A percentile compares a stretch with the other conserved stretches of the same genome.
Conservation (phyloP, 2,888 invertebrate species). For the Petrophora chlorosata region DNA sequence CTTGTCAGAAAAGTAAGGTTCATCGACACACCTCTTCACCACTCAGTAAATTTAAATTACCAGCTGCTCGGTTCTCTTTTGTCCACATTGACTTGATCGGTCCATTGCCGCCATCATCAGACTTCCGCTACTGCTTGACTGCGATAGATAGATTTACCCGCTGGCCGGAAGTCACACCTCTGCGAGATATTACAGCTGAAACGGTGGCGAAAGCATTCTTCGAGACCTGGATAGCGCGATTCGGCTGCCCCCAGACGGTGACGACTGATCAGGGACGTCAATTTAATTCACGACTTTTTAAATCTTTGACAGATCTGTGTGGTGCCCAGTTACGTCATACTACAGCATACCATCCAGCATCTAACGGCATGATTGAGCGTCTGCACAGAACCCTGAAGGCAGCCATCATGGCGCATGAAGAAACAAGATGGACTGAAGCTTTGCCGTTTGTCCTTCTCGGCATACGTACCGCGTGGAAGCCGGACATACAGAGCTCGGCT, state of each 20-base stretch:
- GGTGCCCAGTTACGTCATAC: too few relatives aligned
- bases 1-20: slow-evolving; percentile 51
- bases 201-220: slow-evolving; percentile 27
- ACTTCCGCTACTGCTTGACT: slow-evolving; percentile 36
- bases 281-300: slow-evolving; percentile 32
- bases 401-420: slow-evolving; percentile 20
- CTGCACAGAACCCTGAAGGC: slow-evolving; percentile 19
- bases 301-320: too few relatives aligned
- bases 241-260: slow-evolving; percentile 27
- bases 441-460: slow-evolving; percentile 21
- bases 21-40: slow-evolving; percentile 38
- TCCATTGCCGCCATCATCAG: slow-evolving; percentile 30
- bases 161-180: slow-evolving; percentile 37
- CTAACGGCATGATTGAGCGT: slow-evolving; percentile 26
- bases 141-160: slow-evolving; percentile 42
- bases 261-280: slow-evolving; percentile 37
- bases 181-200: slow-evolving; percentile 29
- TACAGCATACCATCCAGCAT: slow-evolving; percentile 13
- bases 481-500: slow-evolving; percentile 32
- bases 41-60: slow-evolving; percentile 6
- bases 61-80: slow-evolving; percentile 26
- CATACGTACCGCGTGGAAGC: slow-evolving; percentile 12
- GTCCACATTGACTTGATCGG: slow-evolving; percentile 58
- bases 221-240: too few relatives aligned
- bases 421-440: slow-evolving; percentile 7